A percentile compares a stretch with the other conserved stretches of the same genome.
These are phyloP conservation scores for Pelodytes ibericus DNA, from an alignment of 2,797 vertebrate species.

Conservation along the genomic window DNA sequence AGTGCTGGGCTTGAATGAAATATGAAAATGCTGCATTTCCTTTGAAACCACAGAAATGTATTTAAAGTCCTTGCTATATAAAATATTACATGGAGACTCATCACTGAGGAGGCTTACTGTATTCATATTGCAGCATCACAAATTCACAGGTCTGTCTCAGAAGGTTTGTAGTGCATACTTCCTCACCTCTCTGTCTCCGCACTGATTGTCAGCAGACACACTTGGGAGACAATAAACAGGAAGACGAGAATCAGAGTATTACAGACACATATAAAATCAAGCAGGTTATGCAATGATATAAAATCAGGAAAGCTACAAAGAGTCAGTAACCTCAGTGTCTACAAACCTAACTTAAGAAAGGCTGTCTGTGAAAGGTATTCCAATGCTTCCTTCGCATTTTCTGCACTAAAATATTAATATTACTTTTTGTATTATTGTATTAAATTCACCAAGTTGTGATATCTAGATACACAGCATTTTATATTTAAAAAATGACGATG, in stretches of 20 bases:
- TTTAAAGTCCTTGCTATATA: not conserved
- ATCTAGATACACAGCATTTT: too few species aligned
- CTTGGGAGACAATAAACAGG: conserved; percentile 1
- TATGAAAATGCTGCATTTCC: too few species aligned
- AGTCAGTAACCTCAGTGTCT: not conserved
- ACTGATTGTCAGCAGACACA: conserved; percentile 9
- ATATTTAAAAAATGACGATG: too few species aligned
- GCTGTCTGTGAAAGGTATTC: not conserved
- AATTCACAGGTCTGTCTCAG: conserved; percentile 5
- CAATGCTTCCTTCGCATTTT: not conserved
- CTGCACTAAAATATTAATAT: not conserved
- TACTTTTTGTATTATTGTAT: not conserved
- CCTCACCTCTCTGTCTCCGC: conserved; percentile 6
- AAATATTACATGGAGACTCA: not conserved
- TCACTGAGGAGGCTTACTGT: not conserved
- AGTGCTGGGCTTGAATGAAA: too few species aligned
- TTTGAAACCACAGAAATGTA: not conserved
- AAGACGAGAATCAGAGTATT: conserved; percentile 10
- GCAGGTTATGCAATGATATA: not conserved
- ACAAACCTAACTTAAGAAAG: not conserved
- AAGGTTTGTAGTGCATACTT: conserved; percentile 6
- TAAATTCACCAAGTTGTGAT: not conserved
- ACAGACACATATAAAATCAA: not conserved
- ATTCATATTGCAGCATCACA: conserved; percentile 7
- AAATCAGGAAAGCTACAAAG: not conserved